phyloP scores from a whole-genome alignment of 2,888 invertebrate species.

The Ptilodon capucinus region DNA sequence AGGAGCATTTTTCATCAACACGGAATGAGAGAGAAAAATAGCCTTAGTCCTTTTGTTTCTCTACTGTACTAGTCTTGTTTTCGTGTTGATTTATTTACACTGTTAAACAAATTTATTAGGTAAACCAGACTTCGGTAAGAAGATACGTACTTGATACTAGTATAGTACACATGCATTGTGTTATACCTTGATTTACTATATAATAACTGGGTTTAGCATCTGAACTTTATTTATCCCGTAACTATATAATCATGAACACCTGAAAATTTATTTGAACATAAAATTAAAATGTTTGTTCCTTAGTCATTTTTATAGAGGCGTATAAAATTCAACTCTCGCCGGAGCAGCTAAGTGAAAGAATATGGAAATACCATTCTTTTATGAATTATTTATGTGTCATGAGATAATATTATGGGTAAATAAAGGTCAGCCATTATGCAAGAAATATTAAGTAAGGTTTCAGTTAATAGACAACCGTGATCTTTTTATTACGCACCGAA shows the following conservation, averaged over 20 bases:
- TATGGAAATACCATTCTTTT: constrained; percentile 52
- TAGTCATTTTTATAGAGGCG: constrained; percentile 31
- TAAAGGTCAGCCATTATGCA: constrained; percentile 31
- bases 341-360: constrained; percentile 48
- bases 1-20: constrained; percentile 20
- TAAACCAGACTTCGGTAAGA: too few species aligned
- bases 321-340: constrained; percentile 28
- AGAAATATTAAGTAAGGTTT: constrained; percentile 27
- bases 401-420: constrained; percentile 34
- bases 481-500: neutral
- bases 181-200: too few species aligned
- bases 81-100: too few species aligned
- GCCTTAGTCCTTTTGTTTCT: neutral
- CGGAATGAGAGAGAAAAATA: constrained; percentile 4
- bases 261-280: neutral
- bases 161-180: too few species aligned
- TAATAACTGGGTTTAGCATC: too few species aligned
- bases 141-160: too few species aligned
- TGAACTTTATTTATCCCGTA: too few species aligned
- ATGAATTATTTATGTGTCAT: constrained; percentile 50
- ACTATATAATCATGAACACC: too few species aligned
- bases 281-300: constrained; percentile 5
- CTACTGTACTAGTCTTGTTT: neutral
- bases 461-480: constrained; percentile 10
- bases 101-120: too few species aligned